A percentile compares a stretch with the other conserved stretches of the same genome.
Evolutionary conservation across 1,140 invertebrate species (phyloP).

Genomic region (Ericerus pela): DNA sequence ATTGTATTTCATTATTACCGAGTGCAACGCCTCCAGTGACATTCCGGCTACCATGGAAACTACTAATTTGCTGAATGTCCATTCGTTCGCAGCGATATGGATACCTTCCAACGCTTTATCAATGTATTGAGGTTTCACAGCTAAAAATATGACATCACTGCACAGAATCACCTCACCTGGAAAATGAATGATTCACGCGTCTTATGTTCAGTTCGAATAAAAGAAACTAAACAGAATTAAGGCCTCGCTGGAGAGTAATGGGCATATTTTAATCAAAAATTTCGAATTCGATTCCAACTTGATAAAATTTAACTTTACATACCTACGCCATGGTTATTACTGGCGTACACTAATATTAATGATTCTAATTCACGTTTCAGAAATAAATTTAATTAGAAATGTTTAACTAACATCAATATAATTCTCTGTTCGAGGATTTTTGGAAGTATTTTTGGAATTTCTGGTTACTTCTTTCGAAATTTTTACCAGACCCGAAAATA

Average conservation of each 20-base stretch:
- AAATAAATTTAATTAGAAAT: too few species aligned
- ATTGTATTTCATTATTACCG: too few species aligned
- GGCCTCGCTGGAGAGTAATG: not conserved
- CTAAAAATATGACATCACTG: constrained; percentile 63
- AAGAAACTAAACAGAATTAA: constrained; percentile 5
- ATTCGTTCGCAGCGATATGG: constrained; percentile 24
- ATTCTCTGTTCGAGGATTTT: too few species aligned
- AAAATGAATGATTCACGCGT: constrained; percentile 15
- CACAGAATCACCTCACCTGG: constrained; percentile 38
- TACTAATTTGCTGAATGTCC: constrained; percentile 42
- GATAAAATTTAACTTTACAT: not conserved
- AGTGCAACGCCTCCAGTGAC: constrained; percentile 46
- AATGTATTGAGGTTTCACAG: constrained; percentile 72
- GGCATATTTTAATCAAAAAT: not conserved
- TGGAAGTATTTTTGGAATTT: too few species aligned
- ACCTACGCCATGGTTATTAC: too few species aligned
- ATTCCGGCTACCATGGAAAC: constrained; percentile 69
- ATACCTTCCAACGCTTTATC: constrained; percentile 39
- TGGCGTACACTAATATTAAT: too few species aligned
- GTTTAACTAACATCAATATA: too few species aligned
- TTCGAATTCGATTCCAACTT: constrained; percentile 26
- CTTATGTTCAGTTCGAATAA: not conserved
- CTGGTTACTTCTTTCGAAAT: too few species aligned
- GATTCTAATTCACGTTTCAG: too few species aligned
- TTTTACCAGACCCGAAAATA: too few species aligned